A percentile compares a stretch with the other conserved stretches of the same genome.
Conservation (phyloP, 2,888 invertebrate species). For the Sialis fuliginosa region DNA sequence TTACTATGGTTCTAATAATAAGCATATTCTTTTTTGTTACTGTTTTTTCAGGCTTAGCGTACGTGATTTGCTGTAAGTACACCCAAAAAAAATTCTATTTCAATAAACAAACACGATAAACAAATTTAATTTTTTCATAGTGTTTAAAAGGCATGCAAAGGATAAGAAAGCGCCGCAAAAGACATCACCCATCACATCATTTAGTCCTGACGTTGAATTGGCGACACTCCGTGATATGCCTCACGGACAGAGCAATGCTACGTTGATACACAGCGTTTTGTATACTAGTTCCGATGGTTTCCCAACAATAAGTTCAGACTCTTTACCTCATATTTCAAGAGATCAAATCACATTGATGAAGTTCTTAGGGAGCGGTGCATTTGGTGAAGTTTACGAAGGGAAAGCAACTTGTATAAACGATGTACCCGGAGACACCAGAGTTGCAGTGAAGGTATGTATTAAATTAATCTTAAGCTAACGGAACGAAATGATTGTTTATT, state of each 20-base stretch:
- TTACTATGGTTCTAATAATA: constrained; percentile 42
- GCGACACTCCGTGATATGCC: constrained; percentile 76
- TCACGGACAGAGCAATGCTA: constrained; percentile 29
- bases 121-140: constrained; percentile 22
- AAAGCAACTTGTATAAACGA: constrained; percentile 49
- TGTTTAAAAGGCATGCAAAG: constrained; percentile 41
- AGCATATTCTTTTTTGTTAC: constrained; percentile 31
- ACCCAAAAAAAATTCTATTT: background rate
- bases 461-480: background rate
- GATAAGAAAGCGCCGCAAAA: constrained; percentile 51
- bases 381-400: constrained; percentile 94
- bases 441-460: constrained; percentile 69
- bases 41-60: constrained; percentile 23
- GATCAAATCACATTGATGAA: constrained; percentile 75
- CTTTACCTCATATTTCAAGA: constrained; percentile 70
- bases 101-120: background rate
- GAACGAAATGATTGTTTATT: background rate
- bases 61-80: constrained; percentile 33
- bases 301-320: constrained; percentile 57
- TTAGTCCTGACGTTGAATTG: constrained; percentile 62
- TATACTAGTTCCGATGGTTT: constrained; percentile 41
- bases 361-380: constrained; percentile 89
- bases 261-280: constrained; percentile 63
- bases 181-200: constrained; percentile 25
- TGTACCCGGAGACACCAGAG: constrained; percentile 39